These are phyloP conservation scores for Muschampia plurimacula DNA, from an alignment of 2,888 invertebrate genomes.

Conservation along the genomic window DNA sequence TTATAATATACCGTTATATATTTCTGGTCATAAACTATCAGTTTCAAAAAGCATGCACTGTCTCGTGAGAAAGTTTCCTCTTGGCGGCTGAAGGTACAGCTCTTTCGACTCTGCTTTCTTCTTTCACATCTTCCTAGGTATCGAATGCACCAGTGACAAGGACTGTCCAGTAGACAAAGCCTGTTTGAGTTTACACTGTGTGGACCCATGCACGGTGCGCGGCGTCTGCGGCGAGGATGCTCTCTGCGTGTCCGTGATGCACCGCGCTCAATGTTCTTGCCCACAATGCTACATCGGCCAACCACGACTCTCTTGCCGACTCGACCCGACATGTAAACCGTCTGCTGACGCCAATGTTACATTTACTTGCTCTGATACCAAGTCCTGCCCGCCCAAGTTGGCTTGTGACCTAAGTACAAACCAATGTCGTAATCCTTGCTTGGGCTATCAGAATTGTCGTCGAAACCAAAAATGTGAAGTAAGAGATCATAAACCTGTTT, in stretches of 20 bases:
- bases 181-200: constrained; percentile 95
- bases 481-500: constrained; percentile 92
- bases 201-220: constrained; percentile 95
- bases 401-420: constrained; percentile 90
- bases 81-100: constrained; percentile 95
- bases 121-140: constrained; percentile 88
- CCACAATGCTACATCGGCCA: constrained; percentile 95
- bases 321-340: constrained; percentile 91
- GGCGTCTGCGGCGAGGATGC: constrained; percentile 96
- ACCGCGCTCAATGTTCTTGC: constrained; percentile 94
- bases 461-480: constrained; percentile 95
- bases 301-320: constrained; percentile 91
- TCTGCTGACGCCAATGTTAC: constrained; percentile 86
- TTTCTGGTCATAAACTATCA: constrained; percentile 84
- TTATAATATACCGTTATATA: constrained; percentile 82
- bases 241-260: constrained; percentile 93
- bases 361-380: constrained; percentile 88
- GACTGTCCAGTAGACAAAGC: constrained; percentile 97
- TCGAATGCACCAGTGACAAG: constrained; percentile 95
- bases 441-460: constrained; percentile 89
- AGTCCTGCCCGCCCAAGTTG: constrained; percentile 90
- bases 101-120: constrained; percentile 88
- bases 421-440: constrained; percentile 93
- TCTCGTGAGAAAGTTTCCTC: constrained; percentile 93
- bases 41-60: constrained; percentile 88